phyloP scores from a whole-genome alignment of 2,113 vertebrate genomes.

The Leptobrachium ailaonicum region DNA sequence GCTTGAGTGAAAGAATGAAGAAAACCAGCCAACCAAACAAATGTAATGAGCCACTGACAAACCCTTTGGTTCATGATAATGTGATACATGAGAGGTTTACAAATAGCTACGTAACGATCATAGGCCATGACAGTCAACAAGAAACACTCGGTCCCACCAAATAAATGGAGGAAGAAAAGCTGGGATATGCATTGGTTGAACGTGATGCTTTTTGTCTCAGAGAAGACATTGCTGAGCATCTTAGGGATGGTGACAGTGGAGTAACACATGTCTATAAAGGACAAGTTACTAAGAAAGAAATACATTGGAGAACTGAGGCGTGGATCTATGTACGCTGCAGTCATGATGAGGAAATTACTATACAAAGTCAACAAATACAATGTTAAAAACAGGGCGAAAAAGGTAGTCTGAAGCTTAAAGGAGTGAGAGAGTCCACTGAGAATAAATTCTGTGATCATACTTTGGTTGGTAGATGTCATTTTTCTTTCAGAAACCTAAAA shows the following conservation, averaged over 20 bases:
- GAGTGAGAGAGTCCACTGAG: conserved; percentile 53
- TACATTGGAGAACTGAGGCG: conserved; percentile 61
- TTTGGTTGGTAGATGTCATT: not conserved
- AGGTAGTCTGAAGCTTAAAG: not conserved
- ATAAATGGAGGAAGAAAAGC: conserved; percentile 61
- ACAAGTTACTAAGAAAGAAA: conserved; percentile 62
- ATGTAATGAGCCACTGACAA: conserved; percentile 56
- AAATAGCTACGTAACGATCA: conserved; percentile 62
- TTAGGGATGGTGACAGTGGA: conserved; percentile 62
- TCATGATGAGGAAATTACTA: conserved; percentile 60
- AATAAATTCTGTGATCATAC: conserved; percentile 53
- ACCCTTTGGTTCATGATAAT: conserved; percentile 55
- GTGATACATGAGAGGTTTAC: conserved; percentile 59
- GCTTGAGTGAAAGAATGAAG: conserved; percentile 62
- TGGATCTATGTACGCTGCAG: conserved; percentile 52
- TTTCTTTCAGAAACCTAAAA: too few relatives aligned
- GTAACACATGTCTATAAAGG: conserved; percentile 60
- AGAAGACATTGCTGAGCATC: conserved; percentile 59
- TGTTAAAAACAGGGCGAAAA: conserved; percentile 55
- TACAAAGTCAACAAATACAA: conserved; percentile 55
- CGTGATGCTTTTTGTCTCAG: conserved; percentile 54
- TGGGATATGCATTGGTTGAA: conserved; percentile 59
- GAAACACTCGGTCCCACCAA: conserved; percentile 63
- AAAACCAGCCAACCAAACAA: conserved; percentile 59
- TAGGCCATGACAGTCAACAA: conserved; percentile 64